Percentiles rank a stretch among this genome's conserved stretches.
phyloP scores from a whole-genome alignment of 2,888 invertebrate species.

The Incurvaria masculella region DNA sequence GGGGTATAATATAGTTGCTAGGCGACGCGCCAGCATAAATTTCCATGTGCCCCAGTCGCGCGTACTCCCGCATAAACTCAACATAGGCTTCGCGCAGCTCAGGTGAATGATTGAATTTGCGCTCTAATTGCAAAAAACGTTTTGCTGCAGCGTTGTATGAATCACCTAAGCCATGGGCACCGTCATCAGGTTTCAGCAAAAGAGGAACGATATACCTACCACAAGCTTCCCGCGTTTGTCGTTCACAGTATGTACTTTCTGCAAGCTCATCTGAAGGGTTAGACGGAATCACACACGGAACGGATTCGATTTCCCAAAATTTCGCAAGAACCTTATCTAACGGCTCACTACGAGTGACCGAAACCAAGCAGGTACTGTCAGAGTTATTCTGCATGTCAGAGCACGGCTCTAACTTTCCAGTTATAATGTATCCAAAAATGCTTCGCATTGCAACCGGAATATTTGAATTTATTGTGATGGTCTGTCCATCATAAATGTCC shows the following conservation, averaged over 20 bases:
- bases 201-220: neutral
- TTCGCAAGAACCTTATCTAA: slow-evolving; percentile 2
- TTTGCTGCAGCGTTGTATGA: no score
- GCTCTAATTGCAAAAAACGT: no score
- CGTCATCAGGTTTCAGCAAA: neutral
- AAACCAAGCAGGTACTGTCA: slow-evolving; percentile 3
- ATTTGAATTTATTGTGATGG: neutral
- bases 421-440: slow-evolving; percentile 9
- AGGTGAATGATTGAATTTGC: no score
- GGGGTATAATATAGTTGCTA: no score
- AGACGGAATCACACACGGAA: neutral
- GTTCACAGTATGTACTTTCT: neutral
- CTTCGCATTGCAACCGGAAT: slow-evolving; percentile 8
- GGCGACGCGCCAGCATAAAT: no score
- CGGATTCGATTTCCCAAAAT: slow-evolving; percentile 9
- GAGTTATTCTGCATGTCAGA: neutral
- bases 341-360: slow-evolving; percentile 2
- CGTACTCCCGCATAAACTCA: no score
- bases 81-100: no score
- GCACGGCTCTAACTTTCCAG: slow-evolving; percentile 4
- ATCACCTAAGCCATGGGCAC: no score
- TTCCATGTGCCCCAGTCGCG: no score
- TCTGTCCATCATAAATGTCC: slow-evolving; percentile 1
- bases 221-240: neutral
- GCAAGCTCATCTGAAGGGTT: neutral